phyloP scores from a whole-genome alignment of 2,797 vertebrate genomes.

The Schizothorax lantsangensis region DNA sequence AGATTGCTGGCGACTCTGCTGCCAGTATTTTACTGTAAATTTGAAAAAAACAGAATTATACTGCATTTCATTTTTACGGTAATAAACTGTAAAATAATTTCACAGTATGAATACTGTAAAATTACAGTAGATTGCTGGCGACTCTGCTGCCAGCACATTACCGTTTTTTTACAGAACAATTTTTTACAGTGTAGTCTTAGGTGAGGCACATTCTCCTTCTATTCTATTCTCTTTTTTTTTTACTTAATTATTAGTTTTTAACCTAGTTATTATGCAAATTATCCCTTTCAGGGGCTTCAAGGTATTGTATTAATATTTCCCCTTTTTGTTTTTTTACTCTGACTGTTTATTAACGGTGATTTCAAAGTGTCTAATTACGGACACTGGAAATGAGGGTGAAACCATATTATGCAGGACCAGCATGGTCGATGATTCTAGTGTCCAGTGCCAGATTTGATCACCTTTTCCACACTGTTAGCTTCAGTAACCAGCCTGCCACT shows the following conservation, averaged over 20 bases:
- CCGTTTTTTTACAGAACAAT: too few relatives aligned
- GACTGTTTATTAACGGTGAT: constrained; percentile 49
- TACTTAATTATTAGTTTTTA: constrained; percentile 61
- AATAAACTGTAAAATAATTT: too few relatives aligned
- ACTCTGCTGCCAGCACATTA: too few relatives aligned
- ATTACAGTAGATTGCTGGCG: too few relatives aligned
- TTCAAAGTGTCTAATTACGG: constrained; percentile 57
- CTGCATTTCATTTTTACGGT: too few relatives aligned
- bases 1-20: too few relatives aligned
- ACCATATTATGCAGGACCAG: constrained; percentile 13
- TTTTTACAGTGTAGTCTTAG: too few relatives aligned
- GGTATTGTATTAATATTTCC: constrained; percentile 57
- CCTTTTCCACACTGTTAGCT: constrained; percentile 51
- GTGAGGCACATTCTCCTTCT: constrained; percentile 37
- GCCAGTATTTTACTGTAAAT: too few relatives aligned
- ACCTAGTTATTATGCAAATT: constrained; percentile 64
- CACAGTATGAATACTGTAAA: too few relatives aligned
- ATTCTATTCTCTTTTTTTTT: neutral
- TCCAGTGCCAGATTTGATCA: constrained; percentile 34
- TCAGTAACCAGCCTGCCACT: constrained; percentile 29
- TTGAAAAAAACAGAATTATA: too few relatives aligned
- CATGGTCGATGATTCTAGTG: neutral
- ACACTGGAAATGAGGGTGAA: constrained; percentile 45
- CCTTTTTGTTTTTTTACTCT: constrained; percentile 18
- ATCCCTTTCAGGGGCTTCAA: constrained; percentile 44